Evolutionary conservation across 2,888 invertebrate species (phyloP), one percentile per base, ranked within the genome.

Genomic region (Agrochola litura): DNA sequence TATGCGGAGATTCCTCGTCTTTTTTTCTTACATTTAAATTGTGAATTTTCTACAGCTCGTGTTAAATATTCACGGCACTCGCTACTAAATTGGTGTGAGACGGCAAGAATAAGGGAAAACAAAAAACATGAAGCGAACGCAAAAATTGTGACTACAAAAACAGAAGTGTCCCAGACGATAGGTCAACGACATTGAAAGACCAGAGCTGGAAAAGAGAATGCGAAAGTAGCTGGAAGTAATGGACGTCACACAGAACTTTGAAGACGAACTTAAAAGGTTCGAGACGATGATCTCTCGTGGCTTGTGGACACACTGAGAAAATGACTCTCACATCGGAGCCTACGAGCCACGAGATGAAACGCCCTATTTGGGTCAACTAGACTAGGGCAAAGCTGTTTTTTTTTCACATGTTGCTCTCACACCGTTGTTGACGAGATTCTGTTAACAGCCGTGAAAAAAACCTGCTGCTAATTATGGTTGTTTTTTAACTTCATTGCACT

Each of bases 301-400:
- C 89, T 90, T 91, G 87, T 71, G 75, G 75, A 75, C 80, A 70
- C 66, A 76, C 82, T 79, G 79, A 77, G 85, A 87, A 89, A 90
- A 89, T 89, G 89, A 89, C 87, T 88, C 85, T 81, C 86, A 82
- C 84, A 87, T 82, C 86, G 73, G 73, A 85, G 88, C 83, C 87
- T 85, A 79, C 83, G 83, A 89, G 88, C 86, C 81, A 69, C 82
- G 85, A 89, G 89, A 89, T 91, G 91, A 89, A 92, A 89, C 87
- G 81, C 83, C 87, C 79, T 92, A 94, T 94, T 91, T 93, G 87
- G 95, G 94, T 94, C 95, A 94, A 91, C 92, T 91, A 88, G 78
- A 89, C 89, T 84, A 81, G 88, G 86, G 83, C 87, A 88, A 87
- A 85, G 81, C 74, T 86, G 86, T 84, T 89, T 89, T 88, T 88